phyloP scores from a whole-genome alignment of 2,888 invertebrate genomes.

The Rhingia rostrata region DNA sequence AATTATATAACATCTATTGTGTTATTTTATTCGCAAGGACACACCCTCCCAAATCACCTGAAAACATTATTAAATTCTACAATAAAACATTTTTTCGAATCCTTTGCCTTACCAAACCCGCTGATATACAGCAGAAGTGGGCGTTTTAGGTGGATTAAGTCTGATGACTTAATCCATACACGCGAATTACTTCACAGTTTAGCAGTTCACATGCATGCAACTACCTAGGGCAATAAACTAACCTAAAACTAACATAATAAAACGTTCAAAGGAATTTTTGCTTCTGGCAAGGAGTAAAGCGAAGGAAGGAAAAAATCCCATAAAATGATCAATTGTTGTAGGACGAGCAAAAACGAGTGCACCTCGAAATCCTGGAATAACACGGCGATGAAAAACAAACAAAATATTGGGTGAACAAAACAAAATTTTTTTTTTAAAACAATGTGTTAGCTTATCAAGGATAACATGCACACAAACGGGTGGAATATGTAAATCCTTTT shows the following conservation, averaged over 20 bases:
- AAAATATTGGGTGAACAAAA: constrained; percentile 11
- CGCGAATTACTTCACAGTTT: constrained; percentile 14
- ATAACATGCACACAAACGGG: constrained; percentile 6
- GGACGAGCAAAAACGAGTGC: not conserved
- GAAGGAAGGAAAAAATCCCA: not conserved
- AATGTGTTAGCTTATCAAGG: constrained; percentile 11
- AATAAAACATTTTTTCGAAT: not conserved
- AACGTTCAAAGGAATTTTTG: constrained; percentile 38
- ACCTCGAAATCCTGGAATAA: not conserved
- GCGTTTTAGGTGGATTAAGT: constrained; percentile 5
- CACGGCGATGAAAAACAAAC: constrained; percentile 42
- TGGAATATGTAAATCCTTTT: constrained; percentile 50
- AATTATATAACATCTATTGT: not conserved
- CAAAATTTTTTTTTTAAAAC: constrained; percentile 7
- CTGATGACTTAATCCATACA: not conserved
- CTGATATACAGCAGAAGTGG: not conserved
- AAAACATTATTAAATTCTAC: constrained; percentile 11
- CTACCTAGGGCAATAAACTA: constrained; percentile 51
- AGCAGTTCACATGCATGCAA: not conserved
- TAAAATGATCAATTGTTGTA: constrained; percentile 34
- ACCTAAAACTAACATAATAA: constrained; percentile 61
- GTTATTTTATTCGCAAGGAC: not conserved
- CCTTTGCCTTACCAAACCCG: not conserved
- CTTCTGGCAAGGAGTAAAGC: constrained; percentile 29
- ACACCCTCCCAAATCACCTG: not conserved